Evolutionary conservation across 2,888 invertebrate genomes (phyloP).

Genomic region (Glyphotaelius pellucidus): DNA sequence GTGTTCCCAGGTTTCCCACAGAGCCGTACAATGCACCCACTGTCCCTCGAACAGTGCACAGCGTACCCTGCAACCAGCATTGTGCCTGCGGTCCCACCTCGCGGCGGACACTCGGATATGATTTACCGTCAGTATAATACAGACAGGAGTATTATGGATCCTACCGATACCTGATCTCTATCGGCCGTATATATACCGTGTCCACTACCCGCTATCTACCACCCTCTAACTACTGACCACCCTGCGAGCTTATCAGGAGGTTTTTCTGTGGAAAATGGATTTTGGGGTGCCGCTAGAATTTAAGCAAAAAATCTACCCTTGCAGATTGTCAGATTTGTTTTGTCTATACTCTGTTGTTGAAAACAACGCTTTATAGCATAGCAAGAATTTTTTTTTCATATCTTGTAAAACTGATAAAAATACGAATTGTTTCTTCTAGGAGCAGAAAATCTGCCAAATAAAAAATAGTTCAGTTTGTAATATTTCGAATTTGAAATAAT

Average conservation of each 20-base stretch:
- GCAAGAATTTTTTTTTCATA: no score
- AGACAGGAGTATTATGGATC: not conserved
- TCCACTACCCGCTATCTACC: not conserved
- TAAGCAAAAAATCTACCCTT: not conserved
- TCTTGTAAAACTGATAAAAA: no score
- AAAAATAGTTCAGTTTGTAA: no score
- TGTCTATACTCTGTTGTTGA: not conserved
- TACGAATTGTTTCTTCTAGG: no score
- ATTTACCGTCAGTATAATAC: slow-evolving; percentile 14
- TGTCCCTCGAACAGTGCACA: not conserved
- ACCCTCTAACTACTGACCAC: not conserved
- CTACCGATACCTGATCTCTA: slow-evolving; percentile 35
- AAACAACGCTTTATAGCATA: not conserved
- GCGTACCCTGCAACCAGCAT: not conserved
- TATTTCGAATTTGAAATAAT: no score
- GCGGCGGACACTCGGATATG: slow-evolving; percentile 15
- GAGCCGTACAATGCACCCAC: not conserved
- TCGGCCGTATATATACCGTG: not conserved
- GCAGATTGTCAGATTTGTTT: not conserved
- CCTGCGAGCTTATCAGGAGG: not conserved
- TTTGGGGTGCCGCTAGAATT: not conserved
- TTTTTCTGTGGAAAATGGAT: slow-evolving; percentile 17
- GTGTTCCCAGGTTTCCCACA: not conserved
- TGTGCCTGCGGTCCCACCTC: not conserved
- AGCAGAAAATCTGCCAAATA: no score